phyloP scores from a whole-genome alignment of 2,113 vertebrate genomes.

The Dolichallabes microphthalmus region DNA sequence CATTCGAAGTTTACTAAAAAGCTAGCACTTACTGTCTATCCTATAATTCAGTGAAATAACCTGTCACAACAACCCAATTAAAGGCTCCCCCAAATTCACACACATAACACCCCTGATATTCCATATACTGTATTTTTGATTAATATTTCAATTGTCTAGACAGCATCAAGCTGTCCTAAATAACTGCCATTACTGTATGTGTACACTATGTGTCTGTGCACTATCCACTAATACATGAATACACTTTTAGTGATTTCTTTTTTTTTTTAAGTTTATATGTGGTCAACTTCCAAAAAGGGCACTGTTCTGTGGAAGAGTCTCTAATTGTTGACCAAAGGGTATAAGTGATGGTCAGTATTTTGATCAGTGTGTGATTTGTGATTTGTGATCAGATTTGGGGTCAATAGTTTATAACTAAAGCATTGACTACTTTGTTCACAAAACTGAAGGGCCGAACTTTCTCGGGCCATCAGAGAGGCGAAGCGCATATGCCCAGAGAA shows the following conservation, averaged over 20 bases:
- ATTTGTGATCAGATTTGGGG: background rate
- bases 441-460: no score
- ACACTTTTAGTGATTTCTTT: background rate
- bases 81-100: background rate
- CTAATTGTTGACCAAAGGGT: background rate
- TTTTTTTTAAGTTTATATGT: background rate
- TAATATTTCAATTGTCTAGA: background rate
- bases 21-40: background rate
- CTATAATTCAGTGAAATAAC: background rate
- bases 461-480: no score
- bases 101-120: background rate
- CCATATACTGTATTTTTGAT: background rate
- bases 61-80: background rate
- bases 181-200: background rate
- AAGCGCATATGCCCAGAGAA: no score
- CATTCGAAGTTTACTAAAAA: background rate
- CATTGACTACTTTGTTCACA: background rate
- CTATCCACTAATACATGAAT: background rate
- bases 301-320: background rate
- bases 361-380: background rate
- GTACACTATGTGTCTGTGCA: background rate
- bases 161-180: background rate
- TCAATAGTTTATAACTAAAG: background rate
- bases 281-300: background rate
- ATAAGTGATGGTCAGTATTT: background rate